phyloP scores from a whole-genome alignment of 2,797 vertebrate species.

The Schizopygopsis malacanthus region DNA sequence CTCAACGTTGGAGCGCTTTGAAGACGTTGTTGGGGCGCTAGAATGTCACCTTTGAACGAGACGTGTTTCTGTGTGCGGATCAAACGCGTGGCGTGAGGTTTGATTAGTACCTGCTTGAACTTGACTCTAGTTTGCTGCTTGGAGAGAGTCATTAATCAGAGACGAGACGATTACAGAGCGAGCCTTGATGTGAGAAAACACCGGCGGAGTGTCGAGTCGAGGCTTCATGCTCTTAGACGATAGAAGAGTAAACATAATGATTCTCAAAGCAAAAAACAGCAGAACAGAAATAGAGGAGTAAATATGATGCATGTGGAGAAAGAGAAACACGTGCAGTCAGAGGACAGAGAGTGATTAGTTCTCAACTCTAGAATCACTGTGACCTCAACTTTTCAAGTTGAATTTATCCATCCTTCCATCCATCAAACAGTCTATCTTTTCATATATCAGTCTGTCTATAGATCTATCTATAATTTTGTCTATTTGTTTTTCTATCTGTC shows the following conservation, averaged over 20 bases:
- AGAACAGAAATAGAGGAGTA: background rate
- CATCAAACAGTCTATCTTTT: background rate
- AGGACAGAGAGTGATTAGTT: background rate
- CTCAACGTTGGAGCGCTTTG: background rate
- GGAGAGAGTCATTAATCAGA: constrained; percentile 17
- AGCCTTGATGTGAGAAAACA: constrained; percentile 5
- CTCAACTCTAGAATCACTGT: background rate
- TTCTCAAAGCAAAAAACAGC: background rate
- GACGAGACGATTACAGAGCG: constrained; percentile 1
- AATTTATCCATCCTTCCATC: background rate
- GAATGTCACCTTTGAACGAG: background rate
- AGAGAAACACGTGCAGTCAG: background rate
- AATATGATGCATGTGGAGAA: background rate
- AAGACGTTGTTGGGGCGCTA: background rate
- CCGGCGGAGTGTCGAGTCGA: background rate
- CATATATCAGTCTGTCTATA: background rate
- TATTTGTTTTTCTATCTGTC: background rate
- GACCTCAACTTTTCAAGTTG: background rate
- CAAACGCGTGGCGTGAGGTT: background rate
- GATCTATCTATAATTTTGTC: background rate
- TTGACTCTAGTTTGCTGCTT: background rate
- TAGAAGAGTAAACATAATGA: background rate
- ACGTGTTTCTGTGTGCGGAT: background rate
- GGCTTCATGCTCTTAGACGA: background rate
- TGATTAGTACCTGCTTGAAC: background rate